Conservation (phyloP, 2,797 vertebrate genomes). For the Protosalanx chinensis region DNA sequence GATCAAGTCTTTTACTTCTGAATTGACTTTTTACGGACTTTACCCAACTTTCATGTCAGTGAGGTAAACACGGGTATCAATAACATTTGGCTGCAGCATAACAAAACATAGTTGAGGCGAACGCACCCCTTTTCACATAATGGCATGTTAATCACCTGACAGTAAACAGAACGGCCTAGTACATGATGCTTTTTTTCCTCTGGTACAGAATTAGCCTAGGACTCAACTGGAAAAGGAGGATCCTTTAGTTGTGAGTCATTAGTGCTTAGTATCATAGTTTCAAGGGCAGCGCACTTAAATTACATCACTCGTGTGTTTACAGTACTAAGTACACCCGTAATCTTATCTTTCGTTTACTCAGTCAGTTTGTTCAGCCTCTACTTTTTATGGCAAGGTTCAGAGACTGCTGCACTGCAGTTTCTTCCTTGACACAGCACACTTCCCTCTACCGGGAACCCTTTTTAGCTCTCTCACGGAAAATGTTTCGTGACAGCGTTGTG, state of each 20-base stretch:
- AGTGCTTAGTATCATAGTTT: constrained; percentile 19
- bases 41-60: constrained; percentile 20
- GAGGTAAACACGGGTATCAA: neutral
- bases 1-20: no score
- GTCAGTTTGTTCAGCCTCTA: constrained; percentile 31
- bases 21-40: constrained; percentile 34
- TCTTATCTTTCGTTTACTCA: constrained; percentile 56
- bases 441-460: neutral
- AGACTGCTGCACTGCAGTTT: constrained; percentile 19
- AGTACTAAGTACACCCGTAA: constrained; percentile 35
- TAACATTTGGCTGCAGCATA: neutral
- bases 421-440: constrained; percentile 1
- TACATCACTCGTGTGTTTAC: constrained; percentile 39
- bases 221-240: no score
- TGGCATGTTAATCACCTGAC: no score
- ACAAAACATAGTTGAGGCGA: neutral
- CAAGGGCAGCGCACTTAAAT: constrained; percentile 17
- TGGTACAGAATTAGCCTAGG: no score
- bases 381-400: constrained; percentile 37
- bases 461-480: constrained; percentile 12
- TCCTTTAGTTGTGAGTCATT: neutral
- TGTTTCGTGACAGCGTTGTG: constrained; percentile 49
- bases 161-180: no score
- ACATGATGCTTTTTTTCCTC: no score
- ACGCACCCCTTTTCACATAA: neutral